A percentile compares a stretch with the other conserved stretches of the same genome.
Conservation (phyloP, 2,888 invertebrate genomes). For the Panopea generosa region DNA sequence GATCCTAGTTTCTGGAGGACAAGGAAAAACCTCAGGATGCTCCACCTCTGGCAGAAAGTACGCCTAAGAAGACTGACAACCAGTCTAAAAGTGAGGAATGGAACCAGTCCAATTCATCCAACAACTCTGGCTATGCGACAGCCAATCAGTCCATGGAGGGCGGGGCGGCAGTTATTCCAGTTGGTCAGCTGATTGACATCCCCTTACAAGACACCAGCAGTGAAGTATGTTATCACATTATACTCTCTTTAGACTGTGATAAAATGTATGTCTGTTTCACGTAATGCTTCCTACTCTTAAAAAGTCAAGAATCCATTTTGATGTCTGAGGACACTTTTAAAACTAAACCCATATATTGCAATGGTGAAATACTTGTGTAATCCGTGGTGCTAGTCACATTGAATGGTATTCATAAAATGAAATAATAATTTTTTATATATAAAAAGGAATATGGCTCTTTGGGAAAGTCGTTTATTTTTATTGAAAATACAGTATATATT, state of each 20-base stretch:
- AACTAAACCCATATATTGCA: too few relatives aligned
- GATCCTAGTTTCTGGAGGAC: conserved; percentile 51
- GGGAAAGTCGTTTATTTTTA: too few relatives aligned
- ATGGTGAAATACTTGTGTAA: too few relatives aligned
- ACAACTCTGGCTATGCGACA: conserved; percentile 52
- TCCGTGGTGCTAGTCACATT: too few relatives aligned
- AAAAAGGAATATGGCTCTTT: too few relatives aligned
- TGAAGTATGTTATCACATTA: conserved; percentile 39
- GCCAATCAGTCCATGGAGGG: conserved; percentile 52
- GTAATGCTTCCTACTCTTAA: too few relatives aligned
- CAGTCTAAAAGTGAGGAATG: conserved; percentile 5
- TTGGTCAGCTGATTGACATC: conserved; percentile 77
- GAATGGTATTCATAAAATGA: too few relatives aligned
- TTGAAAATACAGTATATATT: too few relatives aligned
- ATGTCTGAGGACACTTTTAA: too few relatives aligned
- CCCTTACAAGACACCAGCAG: conserved; percentile 71
- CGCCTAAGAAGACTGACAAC: conserved; percentile 69
- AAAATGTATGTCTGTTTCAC: background rate
- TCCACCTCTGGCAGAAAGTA: conserved; percentile 75
- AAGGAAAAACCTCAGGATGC: conserved; percentile 50
- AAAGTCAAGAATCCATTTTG: too few relatives aligned
- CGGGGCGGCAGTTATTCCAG: conserved; percentile 57
- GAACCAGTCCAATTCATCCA: conserved; percentile 40
- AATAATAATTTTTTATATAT: too few relatives aligned
- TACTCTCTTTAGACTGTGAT: background rate